These are phyloP conservation scores for Mungos mungo DNA, from an alignment of 2,113 vertebrate genomes.

Conservation along the genomic window DNA sequence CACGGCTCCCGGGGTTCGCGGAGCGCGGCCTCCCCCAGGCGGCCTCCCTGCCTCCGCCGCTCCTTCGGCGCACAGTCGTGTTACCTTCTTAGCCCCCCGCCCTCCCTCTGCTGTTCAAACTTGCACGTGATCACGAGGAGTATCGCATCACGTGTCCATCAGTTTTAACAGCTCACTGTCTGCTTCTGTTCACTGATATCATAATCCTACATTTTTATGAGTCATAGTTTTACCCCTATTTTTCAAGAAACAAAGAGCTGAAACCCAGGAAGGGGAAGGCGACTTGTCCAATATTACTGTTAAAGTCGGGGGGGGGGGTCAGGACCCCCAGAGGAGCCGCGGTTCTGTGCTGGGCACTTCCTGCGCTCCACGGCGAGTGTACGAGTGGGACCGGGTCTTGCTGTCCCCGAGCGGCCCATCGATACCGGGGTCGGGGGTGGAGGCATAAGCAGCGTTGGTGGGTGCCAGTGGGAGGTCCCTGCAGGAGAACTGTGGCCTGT, in stretches of 20 bases:
- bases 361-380: no score
- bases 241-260: neutral
- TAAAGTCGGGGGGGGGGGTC: neutral
- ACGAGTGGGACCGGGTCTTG: no score
- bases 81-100: neutral
- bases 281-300: neutral
- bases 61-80: accelerated
- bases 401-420: no score
- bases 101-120: neutral
- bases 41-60: neutral
- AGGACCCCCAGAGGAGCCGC: neutral
- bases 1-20: neutral
- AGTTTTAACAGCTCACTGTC: neutral
- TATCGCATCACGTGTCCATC: accelerated
- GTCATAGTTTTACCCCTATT: neutral
- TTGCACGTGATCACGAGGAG: neutral
- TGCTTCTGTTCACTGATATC: neutral
- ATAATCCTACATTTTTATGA: neutral
- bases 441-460: no score
- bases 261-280: neutral
- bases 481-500: no score
- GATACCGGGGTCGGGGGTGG: no score
- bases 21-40: accelerated
- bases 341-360: accelerated
- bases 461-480: no score